Conservation (phyloP, 2,113 vertebrate species). For the Zosterops japonicus region DNA sequence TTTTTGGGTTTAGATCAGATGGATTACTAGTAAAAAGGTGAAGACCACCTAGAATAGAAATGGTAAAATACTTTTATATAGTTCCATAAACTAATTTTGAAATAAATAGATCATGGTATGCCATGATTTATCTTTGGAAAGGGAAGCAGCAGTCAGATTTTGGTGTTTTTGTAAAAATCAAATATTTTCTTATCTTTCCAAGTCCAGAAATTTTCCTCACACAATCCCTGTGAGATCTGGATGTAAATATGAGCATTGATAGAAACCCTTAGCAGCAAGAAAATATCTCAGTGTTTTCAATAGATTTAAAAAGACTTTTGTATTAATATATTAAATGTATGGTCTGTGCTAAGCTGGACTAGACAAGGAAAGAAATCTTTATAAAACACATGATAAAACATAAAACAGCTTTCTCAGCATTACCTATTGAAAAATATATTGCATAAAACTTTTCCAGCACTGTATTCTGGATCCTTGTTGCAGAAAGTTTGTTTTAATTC, state of each 20-base stretch:
- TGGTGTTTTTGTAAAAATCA: neutral
- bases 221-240: neutral
- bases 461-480: neutral
- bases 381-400: neutral
- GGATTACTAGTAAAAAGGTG: neutral
- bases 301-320: neutral
- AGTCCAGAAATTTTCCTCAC: neutral
- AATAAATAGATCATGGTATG: neutral
- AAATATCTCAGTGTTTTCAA: neutral
- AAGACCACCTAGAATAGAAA: neutral
- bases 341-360: neutral
- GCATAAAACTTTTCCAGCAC: neutral
- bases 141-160: neutral
- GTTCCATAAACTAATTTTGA: neutral
- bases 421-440: neutral
- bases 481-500: neutral
- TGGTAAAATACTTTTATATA: neutral
- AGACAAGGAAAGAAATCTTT: neutral
- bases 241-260: neutral
- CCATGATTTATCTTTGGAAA: neutral
- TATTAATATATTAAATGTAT: neutral
- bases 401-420: neutral
- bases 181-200: neutral
- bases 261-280: neutral
- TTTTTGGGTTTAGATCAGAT: neutral